phyloP scores from a whole-genome alignment of 2,797 vertebrate genomes.

The Clamator glandarius region DNA sequence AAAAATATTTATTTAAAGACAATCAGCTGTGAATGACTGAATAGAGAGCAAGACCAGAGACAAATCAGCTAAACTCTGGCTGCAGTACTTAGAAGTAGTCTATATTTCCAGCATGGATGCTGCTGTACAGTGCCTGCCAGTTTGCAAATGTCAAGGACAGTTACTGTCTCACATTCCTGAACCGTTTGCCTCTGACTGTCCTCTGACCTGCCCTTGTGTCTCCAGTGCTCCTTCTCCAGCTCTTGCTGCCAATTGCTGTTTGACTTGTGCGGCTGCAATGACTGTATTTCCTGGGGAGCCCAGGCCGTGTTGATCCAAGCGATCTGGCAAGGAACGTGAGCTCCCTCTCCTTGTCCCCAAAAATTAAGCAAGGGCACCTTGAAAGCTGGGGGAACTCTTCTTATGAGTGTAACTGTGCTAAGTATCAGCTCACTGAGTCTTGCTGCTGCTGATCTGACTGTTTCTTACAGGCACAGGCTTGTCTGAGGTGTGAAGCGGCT shows the following conservation, averaged over 20 bases:
- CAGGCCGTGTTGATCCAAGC: background rate
- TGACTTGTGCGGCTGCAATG: background rate
- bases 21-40: background rate
- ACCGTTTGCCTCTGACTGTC: constrained; percentile 13
- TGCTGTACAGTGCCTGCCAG: constrained; percentile 36
- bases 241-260: background rate
- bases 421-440: background rate
- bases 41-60: background rate
- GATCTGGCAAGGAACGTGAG: background rate
- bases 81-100: constrained; percentile 12
- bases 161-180: constrained; percentile 34
- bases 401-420: background rate
- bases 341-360: background rate
- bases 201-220: constrained; percentile 26
- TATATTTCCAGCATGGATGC: constrained; percentile 7
- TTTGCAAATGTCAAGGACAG: constrained; percentile 69
- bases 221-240: background rate
- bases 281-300: background rate
- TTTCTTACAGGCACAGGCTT: background rate
- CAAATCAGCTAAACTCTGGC: constrained; percentile 13
- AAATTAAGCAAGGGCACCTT: background rate
- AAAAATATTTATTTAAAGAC: constrained; percentile 12
- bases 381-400: background rate
- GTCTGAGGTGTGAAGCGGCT: background rate
- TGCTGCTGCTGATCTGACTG: background rate